Conservation (phyloP, 64 coral and sea anemone genomes). For the Montipora efflorescens region DNA sequence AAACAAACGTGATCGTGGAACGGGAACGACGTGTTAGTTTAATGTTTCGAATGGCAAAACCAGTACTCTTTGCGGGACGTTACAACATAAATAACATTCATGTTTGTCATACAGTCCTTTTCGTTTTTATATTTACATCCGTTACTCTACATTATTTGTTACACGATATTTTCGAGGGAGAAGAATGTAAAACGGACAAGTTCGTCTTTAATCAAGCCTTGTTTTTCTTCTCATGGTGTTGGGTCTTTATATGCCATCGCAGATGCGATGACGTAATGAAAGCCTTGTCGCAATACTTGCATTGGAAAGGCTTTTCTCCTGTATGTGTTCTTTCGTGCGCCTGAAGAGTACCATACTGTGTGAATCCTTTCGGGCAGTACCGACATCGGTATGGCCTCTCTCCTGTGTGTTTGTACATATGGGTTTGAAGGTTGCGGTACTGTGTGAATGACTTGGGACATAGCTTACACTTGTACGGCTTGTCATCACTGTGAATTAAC, state of each 20-base stretch:
- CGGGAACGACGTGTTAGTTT: too few relatives aligned
- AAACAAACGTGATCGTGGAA: too few relatives aligned
- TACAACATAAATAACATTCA: too few relatives aligned
- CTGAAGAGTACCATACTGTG: conserved; percentile 89
- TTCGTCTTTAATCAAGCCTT: not conserved
- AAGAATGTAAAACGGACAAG: not conserved
- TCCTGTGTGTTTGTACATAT: conserved; percentile 97
- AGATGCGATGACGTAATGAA: conserved; percentile 98
- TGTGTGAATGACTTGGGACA: conserved; percentile 96
- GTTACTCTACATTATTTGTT: not conserved
- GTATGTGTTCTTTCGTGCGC: conserved; percentile 94
- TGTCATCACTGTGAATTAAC: conserved; percentile 94
- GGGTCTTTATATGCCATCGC: conserved; percentile 96
- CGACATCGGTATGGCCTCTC: conserved; percentile 89
- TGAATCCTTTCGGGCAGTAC: conserved; percentile 94
- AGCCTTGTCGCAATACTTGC: conserved; percentile 83
- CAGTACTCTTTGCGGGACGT: too few relatives aligned
- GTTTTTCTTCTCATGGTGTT: conserved; percentile 64
- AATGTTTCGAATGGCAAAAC: too few relatives aligned
- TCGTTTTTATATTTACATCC: not conserved
- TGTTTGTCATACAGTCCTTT: too few relatives aligned
- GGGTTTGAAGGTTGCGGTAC: conserved; percentile 93
- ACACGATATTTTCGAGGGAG: too few relatives aligned
- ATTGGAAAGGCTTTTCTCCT: conserved; percentile 92
- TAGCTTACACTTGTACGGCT: conserved; percentile 95